Conservation (phyloP, 2,113 vertebrate species). For the Tenrec ecaudatus region DNA sequence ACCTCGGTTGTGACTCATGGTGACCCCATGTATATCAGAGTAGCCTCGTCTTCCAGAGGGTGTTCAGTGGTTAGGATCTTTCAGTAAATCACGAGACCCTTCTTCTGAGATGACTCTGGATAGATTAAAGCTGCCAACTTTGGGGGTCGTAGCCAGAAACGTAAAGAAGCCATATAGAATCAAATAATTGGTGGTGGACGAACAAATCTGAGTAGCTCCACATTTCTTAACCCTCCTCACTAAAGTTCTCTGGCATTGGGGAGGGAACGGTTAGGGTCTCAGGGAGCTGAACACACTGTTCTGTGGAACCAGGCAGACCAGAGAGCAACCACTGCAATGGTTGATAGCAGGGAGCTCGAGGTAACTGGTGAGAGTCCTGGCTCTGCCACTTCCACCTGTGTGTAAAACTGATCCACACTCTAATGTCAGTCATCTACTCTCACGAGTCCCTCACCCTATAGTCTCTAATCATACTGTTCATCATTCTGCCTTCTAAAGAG, state of each 20-base stretch:
- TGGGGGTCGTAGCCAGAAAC: too few species aligned
- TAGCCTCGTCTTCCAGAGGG: too few species aligned
- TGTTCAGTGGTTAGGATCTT: too few species aligned
- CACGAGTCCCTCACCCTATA: not conserved
- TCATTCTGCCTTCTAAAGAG: not conserved
- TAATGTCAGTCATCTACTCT: too few species aligned
- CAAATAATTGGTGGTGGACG: not conserved
- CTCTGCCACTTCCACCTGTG: not conserved
- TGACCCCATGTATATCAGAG: too few species aligned
- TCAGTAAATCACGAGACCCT: too few species aligned
- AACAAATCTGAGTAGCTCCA: not conserved
- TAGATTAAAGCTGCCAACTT: too few species aligned
- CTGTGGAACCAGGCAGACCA: not conserved
- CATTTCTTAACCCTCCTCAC: not conserved
- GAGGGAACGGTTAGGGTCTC: not conserved
- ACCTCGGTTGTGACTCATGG: too few species aligned
- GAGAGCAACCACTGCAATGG: rapidly evolving
- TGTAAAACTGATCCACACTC: not conserved
- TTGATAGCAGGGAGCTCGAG: not conserved
- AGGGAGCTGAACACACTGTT: not conserved
- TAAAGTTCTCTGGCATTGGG: not conserved
- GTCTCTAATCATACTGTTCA: not conserved
- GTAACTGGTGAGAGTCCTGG: not conserved
- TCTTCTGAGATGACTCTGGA: too few species aligned
- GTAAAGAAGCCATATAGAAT: not conserved